These are phyloP conservation scores for Patella caerulea DNA, from an alignment of 2,888 invertebrate genomes.

Conservation along the genomic window DNA sequence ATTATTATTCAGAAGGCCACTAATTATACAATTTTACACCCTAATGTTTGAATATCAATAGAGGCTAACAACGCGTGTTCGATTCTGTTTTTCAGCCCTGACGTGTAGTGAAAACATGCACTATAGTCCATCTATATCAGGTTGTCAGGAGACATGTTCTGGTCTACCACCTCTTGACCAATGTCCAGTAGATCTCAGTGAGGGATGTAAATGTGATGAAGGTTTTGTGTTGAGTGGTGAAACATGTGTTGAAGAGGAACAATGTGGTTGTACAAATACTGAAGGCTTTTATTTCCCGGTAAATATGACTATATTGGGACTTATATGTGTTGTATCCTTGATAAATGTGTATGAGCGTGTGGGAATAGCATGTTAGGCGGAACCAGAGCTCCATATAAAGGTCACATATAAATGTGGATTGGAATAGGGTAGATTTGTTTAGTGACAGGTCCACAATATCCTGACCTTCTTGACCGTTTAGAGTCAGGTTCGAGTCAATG, in stretches of 20 bases:
- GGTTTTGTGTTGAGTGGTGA: slow-evolving; percentile 51
- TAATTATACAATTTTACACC: too few species aligned
- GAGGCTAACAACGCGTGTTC: too few species aligned
- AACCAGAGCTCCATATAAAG: too few species aligned
- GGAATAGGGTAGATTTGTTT: too few species aligned
- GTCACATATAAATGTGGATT: too few species aligned
- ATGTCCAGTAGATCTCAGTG: slow-evolving; percentile 30
- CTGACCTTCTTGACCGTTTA: too few species aligned
- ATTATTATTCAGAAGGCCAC: too few species aligned
- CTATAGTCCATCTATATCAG: slow-evolving; percentile 31
- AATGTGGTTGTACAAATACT: slow-evolving; percentile 55
- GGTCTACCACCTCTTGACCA: slow-evolving; percentile 14
- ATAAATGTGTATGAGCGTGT: background rate
- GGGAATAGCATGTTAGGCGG: too few species aligned
- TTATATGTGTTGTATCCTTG: too few species aligned
- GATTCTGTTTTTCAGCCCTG: slow-evolving; percentile 26
- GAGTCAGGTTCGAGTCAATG: too few species aligned
- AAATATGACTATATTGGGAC: slow-evolving; percentile 8
- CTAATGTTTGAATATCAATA: too few species aligned
- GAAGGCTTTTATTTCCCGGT: slow-evolving; percentile 41
- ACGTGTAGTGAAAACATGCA: slow-evolving; percentile 33
- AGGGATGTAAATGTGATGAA: slow-evolving; percentile 62
- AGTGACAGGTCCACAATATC: too few species aligned
- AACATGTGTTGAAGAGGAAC: slow-evolving; percentile 39
- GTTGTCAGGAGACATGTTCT: slow-evolving; percentile 36